Evolutionary conservation across 2,888 invertebrate genomes (phyloP).

Genomic region (Xestoiulus laeticollis): DNA sequence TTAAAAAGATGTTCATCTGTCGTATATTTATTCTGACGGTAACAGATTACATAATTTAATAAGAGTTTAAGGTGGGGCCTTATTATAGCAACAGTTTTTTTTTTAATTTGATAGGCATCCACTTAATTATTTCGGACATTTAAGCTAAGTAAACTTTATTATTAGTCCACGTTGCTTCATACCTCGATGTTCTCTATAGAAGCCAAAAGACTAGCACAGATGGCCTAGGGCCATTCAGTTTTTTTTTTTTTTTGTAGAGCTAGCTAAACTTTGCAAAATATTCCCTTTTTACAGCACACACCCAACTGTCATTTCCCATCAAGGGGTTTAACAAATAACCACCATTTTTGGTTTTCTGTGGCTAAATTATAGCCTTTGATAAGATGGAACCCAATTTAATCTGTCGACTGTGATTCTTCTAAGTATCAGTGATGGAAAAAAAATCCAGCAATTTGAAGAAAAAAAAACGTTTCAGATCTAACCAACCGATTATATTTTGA

Average conservation of each 20-base stretch:
- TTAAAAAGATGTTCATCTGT: neutral
- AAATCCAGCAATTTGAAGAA: neutral
- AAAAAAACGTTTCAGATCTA: conserved; percentile 10
- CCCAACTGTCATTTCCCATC: conserved; percentile 30
- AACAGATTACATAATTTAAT: conserved; percentile 11
- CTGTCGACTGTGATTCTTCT: conserved; percentile 31
- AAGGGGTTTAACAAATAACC: conserved; percentile 12
- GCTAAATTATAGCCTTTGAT: conserved; percentile 1
- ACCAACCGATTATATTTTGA: conserved; percentile 40
- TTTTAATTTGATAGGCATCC: conserved; percentile 3
- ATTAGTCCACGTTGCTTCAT: neutral
- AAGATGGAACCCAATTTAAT: conserved; percentile 43
- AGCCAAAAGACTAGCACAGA: neutral
- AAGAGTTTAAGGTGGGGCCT: neutral
- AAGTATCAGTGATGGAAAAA: conserved; percentile 31
- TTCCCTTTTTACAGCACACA: conserved; percentile 6
- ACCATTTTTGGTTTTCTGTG: neutral
- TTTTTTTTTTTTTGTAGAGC: neutral
- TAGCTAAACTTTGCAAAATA: conserved; percentile 33
- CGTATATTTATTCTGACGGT: neutral
- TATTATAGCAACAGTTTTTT: conserved; percentile 15
- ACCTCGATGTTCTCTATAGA: neutral
- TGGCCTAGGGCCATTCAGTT: neutral
- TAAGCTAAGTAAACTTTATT: conserved; percentile 35
- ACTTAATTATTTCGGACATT: conserved; percentile 20